A percentile compares a stretch with the other conserved stretches of the same genome.
Evolutionary conservation across 2,113 vertebrate species (phyloP).

Genomic region (Mastomys natalensis): DNA sequence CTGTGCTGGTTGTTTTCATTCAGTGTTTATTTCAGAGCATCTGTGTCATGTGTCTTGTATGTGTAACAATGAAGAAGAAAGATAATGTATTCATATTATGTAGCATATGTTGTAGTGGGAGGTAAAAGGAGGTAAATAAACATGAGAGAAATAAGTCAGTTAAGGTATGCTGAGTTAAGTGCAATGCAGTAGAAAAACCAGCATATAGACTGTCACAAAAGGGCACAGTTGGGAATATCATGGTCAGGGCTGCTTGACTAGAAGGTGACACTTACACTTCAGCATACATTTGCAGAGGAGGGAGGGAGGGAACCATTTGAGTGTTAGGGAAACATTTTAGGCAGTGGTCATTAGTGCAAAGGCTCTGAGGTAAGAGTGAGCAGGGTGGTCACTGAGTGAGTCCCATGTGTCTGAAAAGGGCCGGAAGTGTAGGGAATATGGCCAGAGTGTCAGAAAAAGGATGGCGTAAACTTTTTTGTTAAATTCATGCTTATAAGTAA

Average conservation of each 20-base stretch:
- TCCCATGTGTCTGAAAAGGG: neutral
- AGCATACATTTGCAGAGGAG: neutral
- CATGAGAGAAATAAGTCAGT: slow-evolving; percentile 11
- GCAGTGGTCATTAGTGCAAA: neutral
- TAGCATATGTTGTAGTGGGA: neutral
- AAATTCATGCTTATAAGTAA: slow-evolving; percentile 36
- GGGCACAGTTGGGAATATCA: neutral
- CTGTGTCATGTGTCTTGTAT: slow-evolving; percentile 22
- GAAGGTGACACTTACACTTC: neutral
- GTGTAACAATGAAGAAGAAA: slow-evolving; percentile 35
- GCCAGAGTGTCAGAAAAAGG: neutral
- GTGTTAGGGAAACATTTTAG: neutral
- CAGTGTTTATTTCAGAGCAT: neutral
- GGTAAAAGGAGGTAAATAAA: neutral
- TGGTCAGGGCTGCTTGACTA: neutral
- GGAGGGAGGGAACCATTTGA: neutral
- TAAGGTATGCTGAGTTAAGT: neutral
- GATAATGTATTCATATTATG: neutral
- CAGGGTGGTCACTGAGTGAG: neutral
- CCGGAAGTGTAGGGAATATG: neutral
- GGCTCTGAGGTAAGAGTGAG: neutral
- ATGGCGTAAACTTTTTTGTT: neutral
- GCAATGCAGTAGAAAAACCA: neutral
- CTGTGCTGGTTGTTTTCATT: neutral
- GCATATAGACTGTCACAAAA: neutral